A percentile compares a stretch with the other conserved stretches of the same genome.
phyloP scores from a whole-genome alignment of 2,797 vertebrate species.

The Galago senegalensis region DNA sequence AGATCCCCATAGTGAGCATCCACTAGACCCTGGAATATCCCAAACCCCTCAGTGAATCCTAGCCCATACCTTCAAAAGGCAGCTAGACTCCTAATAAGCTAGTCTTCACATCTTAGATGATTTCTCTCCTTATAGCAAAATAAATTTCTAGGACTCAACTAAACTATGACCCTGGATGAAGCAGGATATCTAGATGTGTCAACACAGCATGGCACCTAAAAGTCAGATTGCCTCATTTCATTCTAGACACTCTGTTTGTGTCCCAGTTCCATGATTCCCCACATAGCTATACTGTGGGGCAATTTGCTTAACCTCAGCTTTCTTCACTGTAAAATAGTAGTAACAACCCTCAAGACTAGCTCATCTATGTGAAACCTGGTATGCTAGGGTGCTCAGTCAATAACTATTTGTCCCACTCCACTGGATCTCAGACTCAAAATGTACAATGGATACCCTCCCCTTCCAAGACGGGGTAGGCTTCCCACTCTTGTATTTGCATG shows the following conservation, averaged over 20 bases:
- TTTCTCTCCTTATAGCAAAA: neutral
- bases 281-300: neutral
- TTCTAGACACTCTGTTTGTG: conserved; percentile 55
- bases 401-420: neutral
- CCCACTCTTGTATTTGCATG: neutral
- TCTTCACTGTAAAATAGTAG: neutral
- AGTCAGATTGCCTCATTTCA: conserved; percentile 80
- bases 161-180: conserved; percentile 36
- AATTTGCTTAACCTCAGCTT: neutral
- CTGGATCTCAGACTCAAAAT: neutral
- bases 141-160: conserved; percentile 16
- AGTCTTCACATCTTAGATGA: neutral
- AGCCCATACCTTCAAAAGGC: neutral
- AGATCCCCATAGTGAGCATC: neutral
- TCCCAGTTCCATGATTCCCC: neutral
- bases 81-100: neutral
- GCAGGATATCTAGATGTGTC: conserved; percentile 34
- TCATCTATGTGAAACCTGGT: neutral
- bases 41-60: neutral
- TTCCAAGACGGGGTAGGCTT: neutral
- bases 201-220: conserved; percentile 56
- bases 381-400: neutral
- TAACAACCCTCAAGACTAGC: neutral
- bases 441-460: neutral
- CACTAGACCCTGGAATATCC: neutral